These are phyloP conservation scores for Rhorus exstirpatorius DNA, from an alignment of 2,888 invertebrate genomes.

Conservation along the genomic window DNA sequence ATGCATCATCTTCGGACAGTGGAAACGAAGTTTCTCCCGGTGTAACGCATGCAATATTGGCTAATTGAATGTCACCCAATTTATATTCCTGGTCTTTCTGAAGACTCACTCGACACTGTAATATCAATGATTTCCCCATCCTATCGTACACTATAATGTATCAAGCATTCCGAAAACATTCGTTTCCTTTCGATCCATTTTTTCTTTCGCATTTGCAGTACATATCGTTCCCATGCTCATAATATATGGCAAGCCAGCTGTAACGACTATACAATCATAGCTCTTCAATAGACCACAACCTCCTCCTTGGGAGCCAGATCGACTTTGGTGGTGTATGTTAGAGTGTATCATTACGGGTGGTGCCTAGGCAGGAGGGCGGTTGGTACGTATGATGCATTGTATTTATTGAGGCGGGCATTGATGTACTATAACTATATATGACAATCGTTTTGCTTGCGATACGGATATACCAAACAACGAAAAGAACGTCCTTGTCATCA, in stretches of 20 bases:
- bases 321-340: constrained; percentile 74
- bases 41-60: neutral
- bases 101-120: neutral
- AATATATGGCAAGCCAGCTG: constrained; percentile 36
- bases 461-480: constrained; percentile 52
- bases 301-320: constrained; percentile 56
- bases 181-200: constrained; percentile 21
- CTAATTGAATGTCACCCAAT: too few relatives aligned
- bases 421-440: constrained; percentile 49
- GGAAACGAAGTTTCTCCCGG: neutral
- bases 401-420: constrained; percentile 51
- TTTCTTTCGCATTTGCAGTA: constrained; percentile 13
- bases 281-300: constrained; percentile 13
- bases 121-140: neutral
- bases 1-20: neutral
- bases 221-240: constrained; percentile 31
- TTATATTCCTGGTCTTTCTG: neutral
- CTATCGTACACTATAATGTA: neutral
- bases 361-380: constrained; percentile 67
- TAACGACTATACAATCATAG: constrained; percentile 33
- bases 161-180: constrained; percentile 37
- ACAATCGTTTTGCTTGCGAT: constrained; percentile 55
- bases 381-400: constrained; percentile 49
- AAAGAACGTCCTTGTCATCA: constrained; percentile 58
- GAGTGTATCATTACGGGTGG: constrained; percentile 83